Evolutionary conservation across 1,140 invertebrate genomes (phyloP).

Genomic region (Bombus superbus): DNA sequence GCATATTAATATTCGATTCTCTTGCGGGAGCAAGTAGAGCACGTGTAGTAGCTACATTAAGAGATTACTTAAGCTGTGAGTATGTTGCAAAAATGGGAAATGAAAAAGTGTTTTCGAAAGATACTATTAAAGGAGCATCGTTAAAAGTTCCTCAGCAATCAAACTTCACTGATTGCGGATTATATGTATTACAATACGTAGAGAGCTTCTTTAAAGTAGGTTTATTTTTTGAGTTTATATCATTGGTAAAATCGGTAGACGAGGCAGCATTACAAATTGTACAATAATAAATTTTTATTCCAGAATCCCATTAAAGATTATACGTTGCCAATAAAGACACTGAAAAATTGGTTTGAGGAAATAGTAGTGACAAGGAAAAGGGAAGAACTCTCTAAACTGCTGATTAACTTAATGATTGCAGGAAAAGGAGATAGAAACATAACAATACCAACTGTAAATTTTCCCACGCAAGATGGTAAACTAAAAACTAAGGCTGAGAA

Average conservation of each 20-base stretch:
- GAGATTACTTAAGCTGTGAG: constrained; percentile 95
- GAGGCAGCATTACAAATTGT: background rate
- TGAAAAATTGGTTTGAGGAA: constrained; percentile 91
- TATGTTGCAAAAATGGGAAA: constrained; percentile 89
- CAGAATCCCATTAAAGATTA: constrained; percentile 90
- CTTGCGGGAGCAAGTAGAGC: constrained; percentile 91
- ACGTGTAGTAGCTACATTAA: constrained; percentile 92
- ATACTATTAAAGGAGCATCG: constrained; percentile 91
- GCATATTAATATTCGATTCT: constrained; percentile 98
- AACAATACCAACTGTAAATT: constrained; percentile 79
- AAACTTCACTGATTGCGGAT: constrained; percentile 98
- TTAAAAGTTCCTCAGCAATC: constrained; percentile 97
- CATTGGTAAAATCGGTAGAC: background rate
- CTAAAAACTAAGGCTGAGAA: constrained; percentile 74
- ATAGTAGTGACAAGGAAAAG: constrained; percentile 90
- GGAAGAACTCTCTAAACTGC: constrained; percentile 89
- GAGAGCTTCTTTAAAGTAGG: constrained; percentile 95
- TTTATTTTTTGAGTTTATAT: constrained; percentile 5
- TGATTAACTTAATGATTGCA: constrained; percentile 87
- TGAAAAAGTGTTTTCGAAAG: constrained; percentile 88
- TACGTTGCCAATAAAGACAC: constrained; percentile 88
- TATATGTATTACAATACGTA: constrained; percentile 97
- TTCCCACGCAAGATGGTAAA: constrained; percentile 80
- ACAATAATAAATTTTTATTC: constrained; percentile 71
- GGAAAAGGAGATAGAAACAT: constrained; percentile 78